Evolutionary conservation across 2,888 invertebrate species (phyloP).

Genomic region (Monoplex corrugatus): DNA sequence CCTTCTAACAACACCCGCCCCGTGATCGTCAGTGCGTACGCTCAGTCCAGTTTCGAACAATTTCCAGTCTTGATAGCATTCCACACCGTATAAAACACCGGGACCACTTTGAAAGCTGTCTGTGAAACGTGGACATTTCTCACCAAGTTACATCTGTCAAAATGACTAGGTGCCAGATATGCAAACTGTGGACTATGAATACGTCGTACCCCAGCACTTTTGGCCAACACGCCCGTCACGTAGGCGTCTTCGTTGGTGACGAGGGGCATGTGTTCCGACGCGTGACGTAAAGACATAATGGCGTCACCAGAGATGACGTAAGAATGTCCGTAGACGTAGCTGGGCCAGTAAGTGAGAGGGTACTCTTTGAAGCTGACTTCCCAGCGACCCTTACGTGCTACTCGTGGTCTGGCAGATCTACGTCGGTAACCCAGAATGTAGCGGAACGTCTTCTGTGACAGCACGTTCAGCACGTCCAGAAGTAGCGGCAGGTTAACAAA

Average conservation of each 20-base stretch:
- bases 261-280: background rate
- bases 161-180: too few species aligned
- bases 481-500: slow-evolving; percentile 38
- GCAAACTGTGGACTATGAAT: slow-evolving; percentile 21
- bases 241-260: slow-evolving; percentile 32
- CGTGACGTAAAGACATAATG: background rate
- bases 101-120: background rate
- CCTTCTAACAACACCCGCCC: too few species aligned
- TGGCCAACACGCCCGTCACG: slow-evolving; percentile 41
- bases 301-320: slow-evolving; percentile 47
- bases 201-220: background rate
- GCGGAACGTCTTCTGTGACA: background rate
- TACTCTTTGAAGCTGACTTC: background rate
- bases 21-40: too few species aligned
- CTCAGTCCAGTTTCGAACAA: background rate
- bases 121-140: background rate
- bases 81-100: background rate
- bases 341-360: slow-evolving; percentile 3
- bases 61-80: background rate
- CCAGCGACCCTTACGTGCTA: slow-evolving; percentile 14
- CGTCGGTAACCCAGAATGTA: slow-evolving; percentile 2
- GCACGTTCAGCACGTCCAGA: background rate
- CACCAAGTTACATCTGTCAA: background rate
- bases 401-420: background rate
- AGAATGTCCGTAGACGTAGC: slow-evolving; percentile 33